These are phyloP conservation scores for Pterobdella sp. DNA, from an alignment of 2,888 invertebrate species.

Conservation along the genomic window DNA sequence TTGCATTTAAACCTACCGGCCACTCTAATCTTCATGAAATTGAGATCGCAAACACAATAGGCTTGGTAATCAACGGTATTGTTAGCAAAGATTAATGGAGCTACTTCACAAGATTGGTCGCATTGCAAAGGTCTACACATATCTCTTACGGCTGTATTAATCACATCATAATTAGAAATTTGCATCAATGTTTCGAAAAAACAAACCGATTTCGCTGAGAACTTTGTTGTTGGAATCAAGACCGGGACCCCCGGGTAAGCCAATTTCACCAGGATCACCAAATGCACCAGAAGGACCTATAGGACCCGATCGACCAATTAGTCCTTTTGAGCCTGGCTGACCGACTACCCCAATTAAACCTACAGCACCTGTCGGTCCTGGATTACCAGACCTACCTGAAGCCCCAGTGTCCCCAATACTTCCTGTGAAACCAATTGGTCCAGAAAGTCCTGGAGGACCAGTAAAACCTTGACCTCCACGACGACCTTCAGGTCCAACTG, in stretches of 20 bases:
- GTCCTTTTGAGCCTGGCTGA: slow-evolving; percentile 9
- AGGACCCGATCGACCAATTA: neutral
- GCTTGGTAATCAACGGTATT: slow-evolving; percentile 19
- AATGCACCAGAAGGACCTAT: slow-evolving; percentile 12
- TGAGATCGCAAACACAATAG: slow-evolving; percentile 30
- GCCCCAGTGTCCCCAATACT: slow-evolving; percentile 19
- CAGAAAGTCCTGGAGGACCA: slow-evolving; percentile 12
- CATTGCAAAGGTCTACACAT: slow-evolving; percentile 29
- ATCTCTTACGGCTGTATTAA: slow-evolving; percentile 13
- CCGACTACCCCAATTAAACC: slow-evolving; percentile 16
- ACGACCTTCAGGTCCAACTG: slow-evolving; percentile 21
- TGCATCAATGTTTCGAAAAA: neutral
- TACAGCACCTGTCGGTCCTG: slow-evolving; percentile 11
- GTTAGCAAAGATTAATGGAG: slow-evolving; percentile 5
- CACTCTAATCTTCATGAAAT: slow-evolving; percentile 29
- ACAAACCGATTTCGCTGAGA: slow-evolving; percentile 8
- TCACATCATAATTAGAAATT: too few relatives aligned
- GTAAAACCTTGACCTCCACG: neutral
- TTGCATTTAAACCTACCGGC: slow-evolving; percentile 29
- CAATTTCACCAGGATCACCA: slow-evolving; percentile 41
- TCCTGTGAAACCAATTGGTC: slow-evolving; percentile 20
- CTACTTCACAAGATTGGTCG: slow-evolving; percentile 31
- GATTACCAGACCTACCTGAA: slow-evolving; percentile 9
- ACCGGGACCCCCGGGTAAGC: slow-evolving; percentile 40
- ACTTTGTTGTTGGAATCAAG: slow-evolving; percentile 21